Evolutionary conservation across 2,888 invertebrate genomes (phyloP), one percentile per base, ranked within the genome.

Genomic region (Agriopis marginaria): DNA sequence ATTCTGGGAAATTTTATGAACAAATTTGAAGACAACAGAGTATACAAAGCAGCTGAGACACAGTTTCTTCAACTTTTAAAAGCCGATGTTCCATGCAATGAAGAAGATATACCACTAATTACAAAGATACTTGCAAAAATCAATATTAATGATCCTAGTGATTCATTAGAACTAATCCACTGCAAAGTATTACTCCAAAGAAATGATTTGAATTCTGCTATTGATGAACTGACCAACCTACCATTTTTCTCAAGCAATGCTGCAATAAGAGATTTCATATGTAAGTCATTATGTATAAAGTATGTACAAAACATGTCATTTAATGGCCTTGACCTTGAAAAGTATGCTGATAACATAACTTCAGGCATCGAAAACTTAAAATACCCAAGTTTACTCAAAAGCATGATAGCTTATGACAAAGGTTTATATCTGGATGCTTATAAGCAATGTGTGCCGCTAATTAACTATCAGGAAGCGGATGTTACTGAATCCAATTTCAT

Each of bases 341-440:
- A 86, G 51, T 94, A 95, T 83, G 90, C 94, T 62, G 89, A 95
- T 56, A 85, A 86, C 70, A 89, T 97, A 6, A 86, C 95, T 63
- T 83, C 91, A 62, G 85, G 96, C 7, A 95, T 96, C 78, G 85
- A 94, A 73, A 93, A 95, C 72, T 96, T 96, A 0, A 94, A 95
- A 77, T 93, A 95, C 80, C 96, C 95, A 3, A 85, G 95, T 44
- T 89, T 97, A 54, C 94, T 97, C 3, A 95, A 95, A 87, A 95
- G 95, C 47, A 95, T 96, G 70, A 83, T 95, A 65, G 84, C 89
- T 17, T 95, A 91, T 84, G 87, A 94, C 17, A 88, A 93, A 58
- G 88, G 94, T 32, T 89, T 95, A 67, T 95, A 95, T 76, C 80
- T 95, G 23, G 94, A 95, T 71, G 95, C 97, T 44, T 94, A 92